Evolutionary conservation across 2,113 vertebrate species (phyloP).

Genomic region (Gymnocephalus cernua): DNA sequence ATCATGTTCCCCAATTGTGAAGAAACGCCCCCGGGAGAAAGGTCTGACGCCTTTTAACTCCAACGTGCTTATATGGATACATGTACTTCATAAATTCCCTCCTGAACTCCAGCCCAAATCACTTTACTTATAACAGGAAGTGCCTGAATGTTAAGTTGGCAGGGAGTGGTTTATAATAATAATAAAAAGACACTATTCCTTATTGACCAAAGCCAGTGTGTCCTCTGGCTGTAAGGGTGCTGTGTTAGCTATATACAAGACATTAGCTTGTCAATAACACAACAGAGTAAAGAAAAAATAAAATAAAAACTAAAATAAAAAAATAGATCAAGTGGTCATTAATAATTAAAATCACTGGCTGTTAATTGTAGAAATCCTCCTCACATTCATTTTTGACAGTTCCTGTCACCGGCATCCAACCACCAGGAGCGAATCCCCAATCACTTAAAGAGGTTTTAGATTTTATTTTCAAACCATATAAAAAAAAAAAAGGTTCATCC

Average conservation of each 20-base stretch:
- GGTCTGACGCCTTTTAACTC: background rate
- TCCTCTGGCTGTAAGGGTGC: constrained; percentile 47
- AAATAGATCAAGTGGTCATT: constrained; percentile 54
- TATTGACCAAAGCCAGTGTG: constrained; percentile 29
- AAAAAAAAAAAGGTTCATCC: constrained; percentile 8
- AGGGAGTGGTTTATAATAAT: background rate
- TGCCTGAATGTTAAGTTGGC: constrained; percentile 29
- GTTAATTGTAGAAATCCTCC: constrained; percentile 61
- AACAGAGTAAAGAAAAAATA: constrained; percentile 39
- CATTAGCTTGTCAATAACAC: constrained; percentile 58
- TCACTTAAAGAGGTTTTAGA: constrained; percentile 1
- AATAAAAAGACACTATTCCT: constrained; percentile 29
- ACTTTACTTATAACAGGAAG: constrained; percentile 13
- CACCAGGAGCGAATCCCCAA: background rate
- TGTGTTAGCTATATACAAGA: constrained; percentile 56
- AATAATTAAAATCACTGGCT: constrained; percentile 57
- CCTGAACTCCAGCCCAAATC: constrained; percentile 14
- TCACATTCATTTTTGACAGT: constrained; percentile 75
- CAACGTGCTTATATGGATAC: constrained; percentile 10
- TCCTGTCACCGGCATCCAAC: constrained; percentile 45
- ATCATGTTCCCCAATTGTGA: background rate
- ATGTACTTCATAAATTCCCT: constrained; percentile 21
- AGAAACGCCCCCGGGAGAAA: background rate
- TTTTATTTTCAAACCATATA: background rate
- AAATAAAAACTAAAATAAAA: too few species aligned